Evolutionary conservation across 2,113 vertebrate genomes (phyloP), one percentile per base, ranked within the genome.

Genomic region (Chinchilla lanigera): DNA sequence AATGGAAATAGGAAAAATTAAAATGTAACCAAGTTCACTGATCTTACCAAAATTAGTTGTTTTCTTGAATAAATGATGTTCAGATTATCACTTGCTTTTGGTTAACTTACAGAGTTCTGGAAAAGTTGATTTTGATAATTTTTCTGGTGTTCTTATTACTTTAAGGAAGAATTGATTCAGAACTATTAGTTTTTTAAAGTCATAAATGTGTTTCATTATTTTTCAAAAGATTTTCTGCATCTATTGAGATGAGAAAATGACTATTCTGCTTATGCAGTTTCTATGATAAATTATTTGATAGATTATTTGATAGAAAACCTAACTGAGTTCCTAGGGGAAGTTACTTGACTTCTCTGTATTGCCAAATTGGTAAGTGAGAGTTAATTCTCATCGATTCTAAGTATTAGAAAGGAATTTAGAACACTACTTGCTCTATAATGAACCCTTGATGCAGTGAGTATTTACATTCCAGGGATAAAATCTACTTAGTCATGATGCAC

Each of bases 281-380:
- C 24, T 47, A 26, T 89, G 89, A 91, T 44, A 83, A 75, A 89
- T 80, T n/a, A 33, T 50, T 89, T 61, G 52, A 63, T 71, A 82
- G 58, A 41, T 86, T 95, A 89, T 56, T 85, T 89, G 35, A 77
- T 75, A 44, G 52, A 92, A 88, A 81, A 28, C 47, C 52, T 73
- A 1, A 20, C 41, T 58, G 78, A 89, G 19, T 52, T 82, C 73
- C 71, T 54, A 54, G 58, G 89, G 26, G 10, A 41, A 69, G 77
- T 52, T 52, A 67, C n/a, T 78, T 73, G 50, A 60, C 8, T 65
- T 93, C 47, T 80, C 12, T 93, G 82, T 56, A 10, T 78, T 94
- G 85, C 44, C 63, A 60, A 61, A 73, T 33, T 16, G 13, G 41
- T 56, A 63, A 38, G 17, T 22, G 8, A 52, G n/a, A 28, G 22